Conservation (phyloP, 2,113 vertebrate species). For the Dunckerocampus dactyliophorus region DNA sequence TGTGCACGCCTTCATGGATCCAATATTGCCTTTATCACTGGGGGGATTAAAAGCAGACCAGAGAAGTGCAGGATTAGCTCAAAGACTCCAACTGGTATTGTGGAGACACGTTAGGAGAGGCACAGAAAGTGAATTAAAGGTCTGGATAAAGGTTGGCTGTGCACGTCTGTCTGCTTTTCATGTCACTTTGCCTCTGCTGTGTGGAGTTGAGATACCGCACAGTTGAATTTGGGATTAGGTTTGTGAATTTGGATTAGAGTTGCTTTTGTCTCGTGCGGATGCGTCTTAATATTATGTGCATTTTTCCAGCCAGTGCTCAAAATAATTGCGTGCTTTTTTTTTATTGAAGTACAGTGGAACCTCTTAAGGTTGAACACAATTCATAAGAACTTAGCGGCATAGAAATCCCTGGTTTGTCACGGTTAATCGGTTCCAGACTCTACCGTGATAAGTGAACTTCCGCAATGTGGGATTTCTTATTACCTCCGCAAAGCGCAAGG, state of each 20-base stretch:
- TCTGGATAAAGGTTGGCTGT: slow-evolving; percentile 35
- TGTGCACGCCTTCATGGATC: slow-evolving; percentile 25
- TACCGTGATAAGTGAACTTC: too few relatives aligned
- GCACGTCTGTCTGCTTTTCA: slow-evolving; percentile 40
- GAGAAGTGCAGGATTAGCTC: slow-evolving; percentile 49
- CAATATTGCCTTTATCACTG: slow-evolving; percentile 47
- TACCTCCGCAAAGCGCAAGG: too few relatives aligned
- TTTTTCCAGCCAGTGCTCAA: background rate
- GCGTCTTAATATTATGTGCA: slow-evolving; percentile 8
- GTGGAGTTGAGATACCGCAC: slow-evolving; percentile 36
- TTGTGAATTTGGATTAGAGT: slow-evolving; percentile 44
- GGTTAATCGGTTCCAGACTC: too few relatives aligned
- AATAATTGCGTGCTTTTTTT: background rate
- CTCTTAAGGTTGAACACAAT: background rate
- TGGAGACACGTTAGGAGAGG: slow-evolving; percentile 18
- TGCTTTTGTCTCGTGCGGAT: slow-evolving; percentile 39
- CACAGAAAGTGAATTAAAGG: slow-evolving; percentile 36
- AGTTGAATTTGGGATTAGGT: slow-evolving; percentile 52
- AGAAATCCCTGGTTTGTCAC: too few relatives aligned
- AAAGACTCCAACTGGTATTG: slow-evolving; percentile 46
- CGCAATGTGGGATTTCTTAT: too few relatives aligned
- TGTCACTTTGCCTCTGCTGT: slow-evolving; percentile 44
- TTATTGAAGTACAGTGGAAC: background rate
- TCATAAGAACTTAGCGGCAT: too few relatives aligned
- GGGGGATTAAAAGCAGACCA: slow-evolving; percentile 41